These are phyloP conservation scores for Pseudoatta argentina DNA, from an alignment of 1,140 invertebrate species.

Conservation along the genomic window DNA sequence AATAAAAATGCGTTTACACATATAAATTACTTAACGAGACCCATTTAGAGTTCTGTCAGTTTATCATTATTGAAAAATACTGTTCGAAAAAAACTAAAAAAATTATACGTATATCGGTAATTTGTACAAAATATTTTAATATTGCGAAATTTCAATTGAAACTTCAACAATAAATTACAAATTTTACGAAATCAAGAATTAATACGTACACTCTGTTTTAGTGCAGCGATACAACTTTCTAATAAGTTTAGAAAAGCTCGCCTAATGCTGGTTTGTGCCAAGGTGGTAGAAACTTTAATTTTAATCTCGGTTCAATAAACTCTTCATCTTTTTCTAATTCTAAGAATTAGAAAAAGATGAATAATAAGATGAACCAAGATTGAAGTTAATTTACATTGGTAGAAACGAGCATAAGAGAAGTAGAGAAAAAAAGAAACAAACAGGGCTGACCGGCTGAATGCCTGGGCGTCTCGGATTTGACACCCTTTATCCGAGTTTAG, in stretches of 20 bases:
- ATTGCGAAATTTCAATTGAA: too few relatives aligned
- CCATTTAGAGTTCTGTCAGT: too few relatives aligned
- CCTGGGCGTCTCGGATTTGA: slow-evolving; percentile 68
- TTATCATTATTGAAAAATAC: neutral
- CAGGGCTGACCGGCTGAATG: slow-evolving; percentile 72
- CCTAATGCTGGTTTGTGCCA: too few relatives aligned
- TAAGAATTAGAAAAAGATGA: too few relatives aligned
- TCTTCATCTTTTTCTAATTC: too few relatives aligned
- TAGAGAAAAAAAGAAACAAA: slow-evolving; percentile 19
- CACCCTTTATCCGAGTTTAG: slow-evolving; percentile 78
- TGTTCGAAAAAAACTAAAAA: neutral
- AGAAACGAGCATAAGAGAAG: neutral
- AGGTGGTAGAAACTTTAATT: too few relatives aligned
- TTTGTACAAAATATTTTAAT: slow-evolving; percentile 9
- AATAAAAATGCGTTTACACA: neutral
- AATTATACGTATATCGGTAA: neutral
- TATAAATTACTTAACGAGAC: neutral
- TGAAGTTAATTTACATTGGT: too few relatives aligned
- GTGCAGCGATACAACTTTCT: neutral
- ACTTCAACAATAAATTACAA: neutral
- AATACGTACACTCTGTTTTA: neutral
- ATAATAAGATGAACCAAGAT: too few relatives aligned
- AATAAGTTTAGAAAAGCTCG: slow-evolving; percentile 8
- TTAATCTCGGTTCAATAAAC: too few relatives aligned
- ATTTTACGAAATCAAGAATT: neutral